A percentile compares a stretch with the other conserved stretches of the same genome.
Conservation (phyloP, 2,797 vertebrate species). For the Leptoclinus maculatus region DNA sequence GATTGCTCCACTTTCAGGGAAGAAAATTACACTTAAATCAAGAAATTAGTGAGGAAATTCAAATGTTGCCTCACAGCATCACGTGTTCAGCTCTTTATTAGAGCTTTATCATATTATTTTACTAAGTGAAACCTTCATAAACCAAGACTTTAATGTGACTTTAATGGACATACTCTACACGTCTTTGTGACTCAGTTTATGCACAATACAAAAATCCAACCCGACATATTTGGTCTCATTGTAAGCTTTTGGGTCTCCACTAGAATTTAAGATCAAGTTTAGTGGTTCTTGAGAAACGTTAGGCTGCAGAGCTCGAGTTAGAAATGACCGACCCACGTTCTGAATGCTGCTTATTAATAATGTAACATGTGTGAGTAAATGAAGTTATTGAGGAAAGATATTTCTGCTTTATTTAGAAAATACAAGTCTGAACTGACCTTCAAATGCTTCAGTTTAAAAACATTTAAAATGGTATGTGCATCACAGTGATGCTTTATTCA, state of each 20-base stretch:
- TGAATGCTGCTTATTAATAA: neutral
- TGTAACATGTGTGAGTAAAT: neutral
- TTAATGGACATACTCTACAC: neutral
- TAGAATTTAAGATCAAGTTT: neutral
- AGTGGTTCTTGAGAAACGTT: neutral
- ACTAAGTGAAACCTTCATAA: neutral
- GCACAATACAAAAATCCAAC: too few species aligned
- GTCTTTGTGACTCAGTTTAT: neutral
- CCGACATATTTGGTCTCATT: neutral
- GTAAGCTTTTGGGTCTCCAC: neutral
- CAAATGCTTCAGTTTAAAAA: too few species aligned
- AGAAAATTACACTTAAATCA: neutral
- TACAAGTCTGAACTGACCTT: neutral
- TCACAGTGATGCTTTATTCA: neutral
- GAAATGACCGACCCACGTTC: neutral
- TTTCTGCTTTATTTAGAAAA: conserved; percentile 1
- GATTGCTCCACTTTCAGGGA: neutral
- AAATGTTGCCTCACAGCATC: neutral
- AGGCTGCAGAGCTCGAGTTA: neutral
- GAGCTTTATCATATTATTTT: neutral
- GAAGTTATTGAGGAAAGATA: neutral
- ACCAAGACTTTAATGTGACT: neutral
- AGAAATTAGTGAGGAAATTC: neutral
- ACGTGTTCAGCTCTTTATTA: neutral
- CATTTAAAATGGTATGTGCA: neutral